Evolutionary conservation across 1,140 invertebrate species (phyloP), one percentile per base, ranked within the genome.

Genomic region (Eufriesea mexicana): DNA sequence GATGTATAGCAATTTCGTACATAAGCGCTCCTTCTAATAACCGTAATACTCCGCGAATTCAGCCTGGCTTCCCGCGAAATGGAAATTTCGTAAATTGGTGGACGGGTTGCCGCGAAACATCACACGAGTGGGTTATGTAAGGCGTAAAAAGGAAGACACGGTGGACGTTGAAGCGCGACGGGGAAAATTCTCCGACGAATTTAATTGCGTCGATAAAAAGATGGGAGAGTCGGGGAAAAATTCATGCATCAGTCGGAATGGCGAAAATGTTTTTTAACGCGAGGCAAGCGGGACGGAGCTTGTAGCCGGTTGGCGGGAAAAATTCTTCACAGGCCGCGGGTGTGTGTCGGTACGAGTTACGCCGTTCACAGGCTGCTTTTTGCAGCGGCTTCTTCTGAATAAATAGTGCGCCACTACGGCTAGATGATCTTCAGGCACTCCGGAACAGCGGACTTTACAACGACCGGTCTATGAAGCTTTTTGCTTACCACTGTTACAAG

Each of bases 351-450:
- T 25, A 45, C 51, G 18, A 71, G 57, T 23, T 23, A 42, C 20
- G 28, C 42, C 45, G 68, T 64, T 57, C n/a, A 35, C 47, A 49
- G 47, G 28, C 28, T 18, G 49, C 49, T 45, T 73, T 79, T 74
- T 64, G 10, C 35, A 23, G 23, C 9, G 20, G 28, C 12, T 51
- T 14, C 57, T 66, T 62, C 59, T 66, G 59, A 80, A 80, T 80
- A 80, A 80, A 80, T 45, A 74, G 49, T 45, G 59, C 49, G 10
- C 71, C 35, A n/a, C n/a, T 51, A 79, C 67, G 57, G 47, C 20
- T 25, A 54, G 61, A 74, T 55, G 61, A 74, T 80, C 79, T 62
- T 23, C 59, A 64, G 59, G 23, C 59, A 28, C 54, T 78, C 57
- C 23, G 57, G 5, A 12, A 72, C 57, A 28, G 18, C 59, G 14